Conservation (phyloP, 2,888 invertebrate species). For the Caenorhabditis sp. region DNA sequence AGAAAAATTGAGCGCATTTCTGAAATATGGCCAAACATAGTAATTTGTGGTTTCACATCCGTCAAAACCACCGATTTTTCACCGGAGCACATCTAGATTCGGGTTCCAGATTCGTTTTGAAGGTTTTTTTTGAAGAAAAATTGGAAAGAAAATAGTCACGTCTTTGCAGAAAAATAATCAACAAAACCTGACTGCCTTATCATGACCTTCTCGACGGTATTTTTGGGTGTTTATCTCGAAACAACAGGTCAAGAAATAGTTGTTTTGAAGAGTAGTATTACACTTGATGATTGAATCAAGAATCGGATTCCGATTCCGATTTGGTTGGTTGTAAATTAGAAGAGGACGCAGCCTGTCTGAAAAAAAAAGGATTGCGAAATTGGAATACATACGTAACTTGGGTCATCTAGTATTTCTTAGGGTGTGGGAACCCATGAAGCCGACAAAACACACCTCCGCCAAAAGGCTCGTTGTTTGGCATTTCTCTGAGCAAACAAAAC, state of each 20-base stretch:
- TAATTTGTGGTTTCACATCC: too few relatives aligned
- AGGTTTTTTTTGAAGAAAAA: slow-evolving; percentile 1
- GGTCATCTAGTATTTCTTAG: slow-evolving; percentile 13
- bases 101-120: too few relatives aligned
- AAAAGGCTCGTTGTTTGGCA: slow-evolving; percentile 26
- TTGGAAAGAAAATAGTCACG: too few relatives aligned
- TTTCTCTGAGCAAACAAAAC: slow-evolving; percentile 33
- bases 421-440: slow-evolving; percentile 32
- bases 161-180: slow-evolving; percentile 28
- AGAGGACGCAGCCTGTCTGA: neutral
- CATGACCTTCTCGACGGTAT: slow-evolving; percentile 1
- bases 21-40: too few relatives aligned
- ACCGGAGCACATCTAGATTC: too few relatives aligned
- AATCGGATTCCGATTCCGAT: neutral
- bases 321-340: neutral
- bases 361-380: slow-evolving; percentile 16
- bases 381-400: neutral
- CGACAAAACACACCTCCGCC: slow-evolving; percentile 43
- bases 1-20: too few relatives aligned
- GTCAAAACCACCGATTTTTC: too few relatives aligned
- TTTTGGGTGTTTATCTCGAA: slow-evolving; percentile 4
- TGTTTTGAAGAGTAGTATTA: neutral
- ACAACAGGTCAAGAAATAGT: neutral
- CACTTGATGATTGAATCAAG: neutral
- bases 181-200: slow-evolving; percentile 30